phyloP scores from a whole-genome alignment of 2,888 invertebrate genomes.

The Sarcophaga rosellei region DNA sequence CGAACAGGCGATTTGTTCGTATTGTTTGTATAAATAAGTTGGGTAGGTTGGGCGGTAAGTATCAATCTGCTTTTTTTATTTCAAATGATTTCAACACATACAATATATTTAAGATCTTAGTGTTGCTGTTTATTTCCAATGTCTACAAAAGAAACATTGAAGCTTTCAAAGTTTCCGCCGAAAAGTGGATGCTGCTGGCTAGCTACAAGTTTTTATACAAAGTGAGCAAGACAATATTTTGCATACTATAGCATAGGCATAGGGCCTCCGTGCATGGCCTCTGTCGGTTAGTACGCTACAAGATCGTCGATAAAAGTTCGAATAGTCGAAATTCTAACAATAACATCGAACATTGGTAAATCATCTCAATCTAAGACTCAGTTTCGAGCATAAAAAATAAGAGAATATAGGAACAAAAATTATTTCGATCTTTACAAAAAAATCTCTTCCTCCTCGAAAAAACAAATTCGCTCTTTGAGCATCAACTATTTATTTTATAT shows the following conservation, averaged over 20 bases:
- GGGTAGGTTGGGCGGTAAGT: conserved; percentile 24
- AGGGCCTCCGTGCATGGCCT: conserved; percentile 33
- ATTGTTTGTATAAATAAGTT: conserved; percentile 54
- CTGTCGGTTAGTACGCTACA: neutral
- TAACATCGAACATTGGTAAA: neutral
- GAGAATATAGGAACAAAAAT: neutral
- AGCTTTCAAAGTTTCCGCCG: conserved; percentile 77
- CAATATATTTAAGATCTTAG: conserved; percentile 11
- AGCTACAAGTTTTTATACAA: conserved; percentile 77
- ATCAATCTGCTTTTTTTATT: conserved; percentile 55
- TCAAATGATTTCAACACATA: conserved; percentile 37
- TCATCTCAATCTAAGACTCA: neutral
- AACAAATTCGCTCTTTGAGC: neutral
- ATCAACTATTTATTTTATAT: neutral
- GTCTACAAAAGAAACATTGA: conserved; percentile 64
- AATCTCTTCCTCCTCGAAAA: neutral
- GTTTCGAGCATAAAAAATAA: neutral
- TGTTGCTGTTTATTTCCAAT: conserved; percentile 29
- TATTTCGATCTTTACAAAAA: neutral
- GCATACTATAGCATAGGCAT: conserved; percentile 32
- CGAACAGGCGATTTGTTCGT: conserved; percentile 42
- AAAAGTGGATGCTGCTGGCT: conserved; percentile 76
- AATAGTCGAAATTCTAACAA: conserved; percentile 53
- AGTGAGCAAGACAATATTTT: conserved; percentile 72
- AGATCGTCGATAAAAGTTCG: conserved; percentile 51